phyloP scores from a whole-genome alignment of 2,113 vertebrate species.

The Oreochromis tanganicae region DNA sequence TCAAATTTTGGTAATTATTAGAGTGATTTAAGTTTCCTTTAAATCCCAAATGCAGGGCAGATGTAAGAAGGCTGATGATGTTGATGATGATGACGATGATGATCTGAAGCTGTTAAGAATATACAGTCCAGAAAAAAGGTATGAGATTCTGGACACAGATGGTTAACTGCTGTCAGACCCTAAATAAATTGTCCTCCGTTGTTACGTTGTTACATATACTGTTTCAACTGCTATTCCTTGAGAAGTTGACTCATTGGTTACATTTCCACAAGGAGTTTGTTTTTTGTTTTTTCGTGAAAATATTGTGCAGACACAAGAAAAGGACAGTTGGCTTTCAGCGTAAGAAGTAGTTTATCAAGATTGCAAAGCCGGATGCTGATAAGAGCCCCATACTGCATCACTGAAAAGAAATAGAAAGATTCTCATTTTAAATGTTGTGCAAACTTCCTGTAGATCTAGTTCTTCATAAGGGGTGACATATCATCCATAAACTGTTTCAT shows the following conservation, averaged over 20 bases:
- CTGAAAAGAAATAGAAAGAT: background rate
- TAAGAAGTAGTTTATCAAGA: background rate
- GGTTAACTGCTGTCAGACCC: background rate
- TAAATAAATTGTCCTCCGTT: background rate
- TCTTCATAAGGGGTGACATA: background rate
- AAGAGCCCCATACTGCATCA: background rate
- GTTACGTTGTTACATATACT: background rate
- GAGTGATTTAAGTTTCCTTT: background rate
- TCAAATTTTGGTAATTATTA: background rate
- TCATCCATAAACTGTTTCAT: background rate
- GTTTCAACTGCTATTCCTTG: background rate
- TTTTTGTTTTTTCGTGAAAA: background rate
- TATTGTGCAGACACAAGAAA: background rate
- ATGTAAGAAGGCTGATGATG: background rate
- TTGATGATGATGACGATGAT: background rate
- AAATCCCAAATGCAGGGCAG: background rate
- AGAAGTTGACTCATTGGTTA: background rate
- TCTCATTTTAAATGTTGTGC: background rate
- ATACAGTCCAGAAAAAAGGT: background rate
- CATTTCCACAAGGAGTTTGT: background rate
- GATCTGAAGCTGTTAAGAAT: background rate
- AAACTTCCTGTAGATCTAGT: background rate
- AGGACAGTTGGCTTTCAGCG: background rate
- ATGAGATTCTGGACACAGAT: background rate
- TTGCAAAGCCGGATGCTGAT: background rate